Conservation (phyloP, 2,888 invertebrate genomes). For the Tigriopus californicus region DNA sequence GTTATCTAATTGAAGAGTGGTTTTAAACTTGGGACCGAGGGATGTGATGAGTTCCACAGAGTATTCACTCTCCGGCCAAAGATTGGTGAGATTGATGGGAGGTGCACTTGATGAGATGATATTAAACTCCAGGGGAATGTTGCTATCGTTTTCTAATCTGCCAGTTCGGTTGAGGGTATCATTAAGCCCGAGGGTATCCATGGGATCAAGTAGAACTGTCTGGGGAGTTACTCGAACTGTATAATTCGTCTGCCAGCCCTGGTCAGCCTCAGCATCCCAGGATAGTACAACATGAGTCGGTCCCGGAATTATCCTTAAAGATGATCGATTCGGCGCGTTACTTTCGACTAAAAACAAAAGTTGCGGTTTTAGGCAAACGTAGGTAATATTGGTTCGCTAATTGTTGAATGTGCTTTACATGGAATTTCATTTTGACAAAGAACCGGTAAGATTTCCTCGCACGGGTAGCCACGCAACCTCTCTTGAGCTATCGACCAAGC, state of each 20-base stretch:
- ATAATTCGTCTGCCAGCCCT: background rate
- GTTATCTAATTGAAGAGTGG: background rate
- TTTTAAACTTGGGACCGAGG: background rate
- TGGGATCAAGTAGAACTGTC: background rate
- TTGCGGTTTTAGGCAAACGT: too few relatives aligned
- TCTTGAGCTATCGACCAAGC: too few relatives aligned
- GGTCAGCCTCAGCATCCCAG: background rate
- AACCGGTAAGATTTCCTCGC: background rate
- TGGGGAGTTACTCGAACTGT: background rate
- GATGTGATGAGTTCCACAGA: background rate
- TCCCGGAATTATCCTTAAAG: background rate
- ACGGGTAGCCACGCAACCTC: too few relatives aligned
- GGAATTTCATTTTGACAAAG: background rate
- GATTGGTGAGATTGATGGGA: slow-evolving; percentile 1
- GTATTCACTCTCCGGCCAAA: background rate
- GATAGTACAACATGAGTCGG: background rate
- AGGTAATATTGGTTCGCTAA: background rate
- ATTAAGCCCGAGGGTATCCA: background rate
- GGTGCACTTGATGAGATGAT: background rate
- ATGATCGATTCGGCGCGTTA: background rate
- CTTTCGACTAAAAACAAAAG: background rate
- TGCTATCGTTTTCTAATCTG: background rate
- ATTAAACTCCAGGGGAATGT: background rate
- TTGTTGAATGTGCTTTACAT: background rate
- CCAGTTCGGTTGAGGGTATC: slow-evolving; percentile 8